Base-by-base conservation (phyloP, 2,113 vertebrate species). In the Orthonyx spaldingii region DNA sequence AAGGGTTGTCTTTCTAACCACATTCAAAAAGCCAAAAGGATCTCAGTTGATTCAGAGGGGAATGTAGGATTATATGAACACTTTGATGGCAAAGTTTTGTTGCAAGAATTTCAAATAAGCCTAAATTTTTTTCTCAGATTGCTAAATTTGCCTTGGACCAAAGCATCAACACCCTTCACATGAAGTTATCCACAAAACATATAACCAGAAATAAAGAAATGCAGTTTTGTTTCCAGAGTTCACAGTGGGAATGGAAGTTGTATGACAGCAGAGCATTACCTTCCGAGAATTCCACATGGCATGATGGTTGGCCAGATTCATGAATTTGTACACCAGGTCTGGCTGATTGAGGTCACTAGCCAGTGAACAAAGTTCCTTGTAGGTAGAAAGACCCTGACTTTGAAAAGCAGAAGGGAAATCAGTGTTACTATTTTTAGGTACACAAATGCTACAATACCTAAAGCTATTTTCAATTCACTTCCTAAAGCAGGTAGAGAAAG, bases 211-310 rank as follows among this genome's bases (percentile, higher is more conserved):
- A 27, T 7, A 63, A 7, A 65, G 41, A 79, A 74, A 80, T 3
- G 3, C 50, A 63, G 37, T 53, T 66, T 1, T 60, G 24, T 59
- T 83, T 80, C 30, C 57, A 64, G 16, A 59, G 41, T 7, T 65
- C 52, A 80, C 16, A 68, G 47, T 27, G 16, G 20, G 35, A 78
- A 89, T 13, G 2, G 16, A 86, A 80, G 22, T 7, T 26, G 32
- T 24, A 88, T 1, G 7, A 85, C 71, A 90, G 26, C 15, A 89
- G 35, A 33, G 46, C 81, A 88, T 97, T 98, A 99, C 99, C 99
- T 99, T 99, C 93, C 99, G 98, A 23, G 99, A 99, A 97, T 99
- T 99, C 99, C 99, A 99, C 99, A 99, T 99, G 80, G 99, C 99
- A 50, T 99, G 99, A 95, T 99, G 99, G 97, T 99, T 99, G 84